Percentiles rank a stretch among this genome's conserved stretches.
These are phyloP conservation scores for Trinectes maculatus DNA, from an alignment of 2,113 vertebrate genomes.

Conservation along the genomic window DNA sequence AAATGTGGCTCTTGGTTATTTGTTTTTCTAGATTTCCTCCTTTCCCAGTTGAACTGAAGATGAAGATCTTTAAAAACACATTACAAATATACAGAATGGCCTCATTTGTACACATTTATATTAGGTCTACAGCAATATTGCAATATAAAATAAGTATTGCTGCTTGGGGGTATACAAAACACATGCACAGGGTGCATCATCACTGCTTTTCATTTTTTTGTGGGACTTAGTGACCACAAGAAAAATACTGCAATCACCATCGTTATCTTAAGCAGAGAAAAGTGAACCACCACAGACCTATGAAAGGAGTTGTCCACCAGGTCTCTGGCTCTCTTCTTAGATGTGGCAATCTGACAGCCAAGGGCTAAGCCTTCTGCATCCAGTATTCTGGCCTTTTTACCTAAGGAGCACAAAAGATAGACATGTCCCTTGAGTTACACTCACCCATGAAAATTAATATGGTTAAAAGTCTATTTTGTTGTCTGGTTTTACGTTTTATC, in stretches of 20 bases:
- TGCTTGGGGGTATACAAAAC: no score
- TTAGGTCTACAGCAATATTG: no score
- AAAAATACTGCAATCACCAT: background rate
- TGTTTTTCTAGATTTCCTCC: no score
- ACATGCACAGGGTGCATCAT: no score
- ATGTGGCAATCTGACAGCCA: constrained; percentile 88
- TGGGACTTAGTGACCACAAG: background rate
- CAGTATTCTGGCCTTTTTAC: constrained; percentile 86
- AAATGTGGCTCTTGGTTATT: no score
- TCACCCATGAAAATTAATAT: background rate
- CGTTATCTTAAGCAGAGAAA: background rate
- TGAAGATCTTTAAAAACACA: no score
- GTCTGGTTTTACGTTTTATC: background rate
- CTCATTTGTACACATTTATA: no score
- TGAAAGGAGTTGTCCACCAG: constrained; percentile 92
- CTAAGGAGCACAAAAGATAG: constrained; percentile 65
- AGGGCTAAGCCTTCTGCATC: constrained; percentile 92
- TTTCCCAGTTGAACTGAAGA: no score
- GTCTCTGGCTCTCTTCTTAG: constrained; percentile 89
- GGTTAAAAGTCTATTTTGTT: background rate
- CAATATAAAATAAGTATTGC: no score
- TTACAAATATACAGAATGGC: no score
- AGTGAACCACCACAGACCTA: constrained; percentile 75
- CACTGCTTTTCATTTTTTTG: no score
- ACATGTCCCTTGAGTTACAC: no score